Conservation (phyloP, 2,113 vertebrate genomes). For the Zosterops pallidus region DNA sequence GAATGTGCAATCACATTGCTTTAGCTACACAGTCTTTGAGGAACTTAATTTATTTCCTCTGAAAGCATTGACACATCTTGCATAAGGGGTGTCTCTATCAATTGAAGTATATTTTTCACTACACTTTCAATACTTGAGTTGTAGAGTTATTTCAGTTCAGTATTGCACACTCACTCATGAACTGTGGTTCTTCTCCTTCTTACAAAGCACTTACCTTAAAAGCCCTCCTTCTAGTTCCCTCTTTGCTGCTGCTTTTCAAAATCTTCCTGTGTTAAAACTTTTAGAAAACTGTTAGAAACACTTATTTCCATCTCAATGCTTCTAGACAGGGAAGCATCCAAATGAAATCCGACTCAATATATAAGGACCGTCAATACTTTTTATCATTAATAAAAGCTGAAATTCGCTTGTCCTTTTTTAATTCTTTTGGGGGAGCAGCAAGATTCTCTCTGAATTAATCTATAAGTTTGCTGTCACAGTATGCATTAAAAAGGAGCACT, state of each 20-base stretch:
- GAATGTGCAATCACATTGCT: background rate
- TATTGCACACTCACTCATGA: background rate
- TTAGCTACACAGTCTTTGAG: background rate
- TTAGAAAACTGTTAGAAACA: background rate
- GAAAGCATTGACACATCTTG: background rate
- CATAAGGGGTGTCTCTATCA: background rate
- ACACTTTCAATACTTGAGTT: background rate
- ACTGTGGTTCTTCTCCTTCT: background rate
- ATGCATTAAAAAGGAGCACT: background rate
- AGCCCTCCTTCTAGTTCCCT: background rate
- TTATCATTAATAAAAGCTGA: background rate
- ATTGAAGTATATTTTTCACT: background rate
- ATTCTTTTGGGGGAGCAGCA: background rate
- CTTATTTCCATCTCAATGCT: background rate
- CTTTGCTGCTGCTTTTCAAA: conserved; percentile 9
- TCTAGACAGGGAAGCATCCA: background rate
- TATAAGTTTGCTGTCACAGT: background rate
- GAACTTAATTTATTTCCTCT: background rate
- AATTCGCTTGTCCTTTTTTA: background rate
- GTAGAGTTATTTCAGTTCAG: background rate
- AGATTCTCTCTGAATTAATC: background rate
- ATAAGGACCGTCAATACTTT: background rate
- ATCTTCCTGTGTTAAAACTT: background rate
- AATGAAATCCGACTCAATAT: background rate
- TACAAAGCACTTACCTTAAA: background rate